A percentile compares a stretch with the other conserved stretches of the same genome.
Evolutionary conservation across 2,888 invertebrate species (phyloP).

Genomic region (Adelognathus sp.): DNA sequence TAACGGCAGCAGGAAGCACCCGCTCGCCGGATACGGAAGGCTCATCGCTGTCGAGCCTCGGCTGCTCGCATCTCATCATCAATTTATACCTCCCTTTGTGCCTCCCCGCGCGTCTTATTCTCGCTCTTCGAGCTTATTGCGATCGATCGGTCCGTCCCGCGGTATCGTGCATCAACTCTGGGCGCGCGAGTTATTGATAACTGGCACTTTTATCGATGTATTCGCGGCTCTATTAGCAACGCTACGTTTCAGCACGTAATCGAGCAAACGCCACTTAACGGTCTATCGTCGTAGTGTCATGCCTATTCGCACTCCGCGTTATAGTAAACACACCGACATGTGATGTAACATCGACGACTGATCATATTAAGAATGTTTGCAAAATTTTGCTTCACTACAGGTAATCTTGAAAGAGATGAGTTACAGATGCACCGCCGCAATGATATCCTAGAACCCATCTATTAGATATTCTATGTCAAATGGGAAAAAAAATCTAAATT

Average conservation of each 20-base stretch:
- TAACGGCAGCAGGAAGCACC: slow-evolving; percentile 43
- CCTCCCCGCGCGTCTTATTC: not conserved
- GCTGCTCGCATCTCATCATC: slow-evolving; percentile 22
- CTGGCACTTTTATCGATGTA: slow-evolving; percentile 43
- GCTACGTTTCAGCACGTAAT: slow-evolving; percentile 58
- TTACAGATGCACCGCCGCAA: too few species aligned
- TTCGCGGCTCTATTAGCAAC: slow-evolving; percentile 41
- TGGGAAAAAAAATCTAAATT: too few species aligned
- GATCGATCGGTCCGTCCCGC: not conserved
- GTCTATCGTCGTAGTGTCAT: not conserved
- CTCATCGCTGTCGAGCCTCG: slow-evolving; percentile 48
- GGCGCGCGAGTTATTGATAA: slow-evolving; percentile 45
- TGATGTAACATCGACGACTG: too few species aligned
- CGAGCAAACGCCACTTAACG: slow-evolving; percentile 49
- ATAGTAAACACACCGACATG: not conserved
- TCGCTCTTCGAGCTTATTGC: not conserved
- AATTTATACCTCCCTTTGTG: slow-evolving; percentile 52
- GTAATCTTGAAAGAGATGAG: too few species aligned
- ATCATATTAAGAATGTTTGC: too few species aligned
- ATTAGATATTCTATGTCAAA: too few species aligned
- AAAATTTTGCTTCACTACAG: too few species aligned
- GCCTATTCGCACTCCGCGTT: not conserved
- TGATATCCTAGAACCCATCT: too few species aligned
- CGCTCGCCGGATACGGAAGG: slow-evolving; percentile 28
- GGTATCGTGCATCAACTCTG: slow-evolving; percentile 29